Conservation (phyloP, 2,888 invertebrate genomes). For the Acanthosepion esculentum region DNA sequence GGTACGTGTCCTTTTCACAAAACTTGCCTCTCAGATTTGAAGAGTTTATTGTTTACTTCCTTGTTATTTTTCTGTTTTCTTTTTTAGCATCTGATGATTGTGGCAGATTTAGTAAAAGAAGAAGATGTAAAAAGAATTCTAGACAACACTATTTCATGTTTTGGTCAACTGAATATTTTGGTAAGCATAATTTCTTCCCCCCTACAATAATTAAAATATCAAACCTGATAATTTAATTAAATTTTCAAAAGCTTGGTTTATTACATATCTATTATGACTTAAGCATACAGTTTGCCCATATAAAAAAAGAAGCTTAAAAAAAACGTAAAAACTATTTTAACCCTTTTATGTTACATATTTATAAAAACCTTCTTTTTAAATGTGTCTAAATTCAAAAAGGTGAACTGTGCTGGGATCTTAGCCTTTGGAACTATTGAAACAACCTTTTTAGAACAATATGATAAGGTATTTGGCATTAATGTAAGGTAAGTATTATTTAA, state of each 20-base stretch:
- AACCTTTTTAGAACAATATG: slow-evolving; percentile 89
- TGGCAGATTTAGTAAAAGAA: slow-evolving; percentile 74
- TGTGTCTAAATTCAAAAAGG: slow-evolving; percentile 60
- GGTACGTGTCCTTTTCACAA: no score
- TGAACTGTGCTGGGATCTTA: slow-evolving; percentile 89
- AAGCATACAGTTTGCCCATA: neutral
- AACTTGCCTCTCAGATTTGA: neutral
- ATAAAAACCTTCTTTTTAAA: neutral
- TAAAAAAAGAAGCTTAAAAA: neutral
- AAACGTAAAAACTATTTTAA: neutral
- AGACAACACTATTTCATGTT: slow-evolving; percentile 66
- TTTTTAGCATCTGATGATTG: slow-evolving; percentile 69
- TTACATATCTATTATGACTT: neutral
- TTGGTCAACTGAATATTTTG: slow-evolving; percentile 69
- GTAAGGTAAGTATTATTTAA: slow-evolving; percentile 78
- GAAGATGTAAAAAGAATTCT: slow-evolving; percentile 66
- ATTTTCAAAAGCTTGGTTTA: neutral
- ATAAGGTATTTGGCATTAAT: slow-evolving; percentile 91
- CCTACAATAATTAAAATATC: no score
- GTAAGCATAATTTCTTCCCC: slow-evolving; percentile 57
- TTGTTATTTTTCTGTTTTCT: neutral
- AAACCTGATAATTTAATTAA: neutral
- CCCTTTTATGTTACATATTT: neutral
- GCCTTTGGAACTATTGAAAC: slow-evolving; percentile 89
- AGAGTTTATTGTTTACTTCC: neutral